Percentiles rank a stretch among this genome's conserved stretches.
Evolutionary conservation across 2,797 vertebrate genomes (phyloP).

Genomic region (Periparus ater): DNA sequence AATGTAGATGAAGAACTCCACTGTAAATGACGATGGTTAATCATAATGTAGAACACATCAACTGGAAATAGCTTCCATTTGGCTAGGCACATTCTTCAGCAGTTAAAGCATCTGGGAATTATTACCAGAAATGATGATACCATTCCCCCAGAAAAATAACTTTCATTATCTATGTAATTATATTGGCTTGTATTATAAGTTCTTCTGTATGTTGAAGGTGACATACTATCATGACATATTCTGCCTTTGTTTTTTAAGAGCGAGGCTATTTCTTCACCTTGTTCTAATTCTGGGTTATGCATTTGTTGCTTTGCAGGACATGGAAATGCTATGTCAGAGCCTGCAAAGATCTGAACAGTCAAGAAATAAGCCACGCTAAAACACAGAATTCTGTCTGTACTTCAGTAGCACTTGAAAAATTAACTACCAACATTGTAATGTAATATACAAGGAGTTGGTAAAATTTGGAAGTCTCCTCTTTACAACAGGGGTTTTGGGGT

Average conservation of each 20-base stretch:
- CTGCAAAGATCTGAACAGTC: background rate
- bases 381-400: background rate
- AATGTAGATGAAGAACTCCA: background rate
- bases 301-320: background rate
- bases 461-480: background rate
- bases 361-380: background rate
- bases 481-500: background rate
- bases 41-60: slow-evolving; percentile 6
- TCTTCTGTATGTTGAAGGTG: background rate
- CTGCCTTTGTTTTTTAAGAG: background rate
- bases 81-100: background rate
- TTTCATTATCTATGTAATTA: background rate
- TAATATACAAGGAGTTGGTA: background rate
- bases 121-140: background rate
- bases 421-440: background rate
- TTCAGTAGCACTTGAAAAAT: background rate
- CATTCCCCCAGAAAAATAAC: background rate
- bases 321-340: background rate
- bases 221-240: background rate
- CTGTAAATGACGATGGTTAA: background rate
- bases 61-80: slow-evolving; percentile 38
- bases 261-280: background rate
- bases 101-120: background rate
- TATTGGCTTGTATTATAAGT: background rate
- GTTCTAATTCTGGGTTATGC: background rate